Conservation (phyloP, 2,797 vertebrate species). For the Lagodon rhomboides region DNA sequence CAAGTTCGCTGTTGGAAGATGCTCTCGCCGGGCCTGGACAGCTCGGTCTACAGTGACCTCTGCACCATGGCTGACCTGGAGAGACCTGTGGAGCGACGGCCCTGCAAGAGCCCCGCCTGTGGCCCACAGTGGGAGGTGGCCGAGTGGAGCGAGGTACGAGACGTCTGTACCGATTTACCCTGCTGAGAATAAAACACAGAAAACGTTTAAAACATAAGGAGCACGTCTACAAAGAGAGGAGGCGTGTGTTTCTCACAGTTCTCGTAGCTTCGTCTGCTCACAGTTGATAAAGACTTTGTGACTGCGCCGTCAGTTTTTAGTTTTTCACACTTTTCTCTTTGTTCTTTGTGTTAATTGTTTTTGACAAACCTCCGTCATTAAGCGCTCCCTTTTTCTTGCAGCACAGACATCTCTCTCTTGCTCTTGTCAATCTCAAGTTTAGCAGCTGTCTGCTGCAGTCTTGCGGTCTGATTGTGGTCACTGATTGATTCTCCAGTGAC, state of each 20-base stretch:
- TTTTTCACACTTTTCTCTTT: neutral
- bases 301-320: neutral
- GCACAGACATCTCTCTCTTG: neutral
- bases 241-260: neutral
- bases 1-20: conserved; percentile 99
- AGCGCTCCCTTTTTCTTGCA: neutral
- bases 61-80: conserved; percentile 93
- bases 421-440: neutral
- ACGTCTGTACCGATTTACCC: neutral
- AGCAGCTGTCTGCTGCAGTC: conserved; percentile 20
- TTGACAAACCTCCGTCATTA: neutral
- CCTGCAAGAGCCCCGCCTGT: conserved; percentile 94
- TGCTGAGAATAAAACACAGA: neutral
- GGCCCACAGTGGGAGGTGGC: conserved; percentile 99
- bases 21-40: conserved; percentile 96
- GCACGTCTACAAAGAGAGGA: neutral
- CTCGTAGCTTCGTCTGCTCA: neutral
- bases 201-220: neutral
- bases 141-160: conserved; percentile 93
- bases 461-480: conserved; percentile 25
- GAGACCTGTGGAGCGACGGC: conserved; percentile 91
- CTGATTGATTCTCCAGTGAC: conserved; percentile 46
- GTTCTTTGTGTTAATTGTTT: neutral
- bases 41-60: conserved; percentile 96
- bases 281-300: neutral